phyloP scores from a whole-genome alignment of 2,888 invertebrate genomes.

The Octonoba sinensis region DNA sequence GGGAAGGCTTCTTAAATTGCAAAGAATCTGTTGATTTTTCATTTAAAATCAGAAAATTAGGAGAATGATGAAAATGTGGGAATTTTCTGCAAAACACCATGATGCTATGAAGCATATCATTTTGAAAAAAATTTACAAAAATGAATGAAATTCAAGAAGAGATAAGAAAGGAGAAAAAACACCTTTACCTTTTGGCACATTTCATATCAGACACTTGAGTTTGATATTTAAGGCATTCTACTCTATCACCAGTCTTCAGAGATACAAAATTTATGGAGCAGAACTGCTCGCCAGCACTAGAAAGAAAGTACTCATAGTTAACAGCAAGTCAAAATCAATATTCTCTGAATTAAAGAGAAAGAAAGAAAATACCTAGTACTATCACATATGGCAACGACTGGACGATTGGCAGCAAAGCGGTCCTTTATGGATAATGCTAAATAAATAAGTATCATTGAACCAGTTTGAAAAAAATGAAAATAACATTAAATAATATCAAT shows the following conservation, averaged over 20 bases:
- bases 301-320: slow-evolving; percentile 12
- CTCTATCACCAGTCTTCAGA: slow-evolving; percentile 83
- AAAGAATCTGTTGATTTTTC: too few relatives aligned
- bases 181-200: slow-evolving; percentile 80
- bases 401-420: slow-evolving; percentile 83
- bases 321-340: too few relatives aligned
- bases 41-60: too few relatives aligned
- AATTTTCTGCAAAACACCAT: too few relatives aligned
- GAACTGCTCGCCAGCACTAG: slow-evolving; percentile 79
- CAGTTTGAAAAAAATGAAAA: background rate
- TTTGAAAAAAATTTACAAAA: too few relatives aligned
- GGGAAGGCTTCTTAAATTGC: too few relatives aligned
- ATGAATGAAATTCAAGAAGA: too few relatives aligned
- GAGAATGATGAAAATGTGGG: too few relatives aligned
- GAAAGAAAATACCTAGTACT: slow-evolving; percentile 77
- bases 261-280: slow-evolving; percentile 88
- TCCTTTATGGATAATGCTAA: slow-evolving; percentile 74
- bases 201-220: slow-evolving; percentile 88
- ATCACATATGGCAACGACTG: slow-evolving; percentile 91
- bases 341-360: background rate
- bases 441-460: background rate
- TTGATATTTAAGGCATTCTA: slow-evolving; percentile 92
- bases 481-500: background rate
- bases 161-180: too few relatives aligned
- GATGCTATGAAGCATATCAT: too few relatives aligned